A percentile compares a stretch with the other conserved stretches of the same genome.
These are phyloP conservation scores for Polylopha cassiicola DNA, from an alignment of 2,888 invertebrate species.

Conservation along the genomic window DNA sequence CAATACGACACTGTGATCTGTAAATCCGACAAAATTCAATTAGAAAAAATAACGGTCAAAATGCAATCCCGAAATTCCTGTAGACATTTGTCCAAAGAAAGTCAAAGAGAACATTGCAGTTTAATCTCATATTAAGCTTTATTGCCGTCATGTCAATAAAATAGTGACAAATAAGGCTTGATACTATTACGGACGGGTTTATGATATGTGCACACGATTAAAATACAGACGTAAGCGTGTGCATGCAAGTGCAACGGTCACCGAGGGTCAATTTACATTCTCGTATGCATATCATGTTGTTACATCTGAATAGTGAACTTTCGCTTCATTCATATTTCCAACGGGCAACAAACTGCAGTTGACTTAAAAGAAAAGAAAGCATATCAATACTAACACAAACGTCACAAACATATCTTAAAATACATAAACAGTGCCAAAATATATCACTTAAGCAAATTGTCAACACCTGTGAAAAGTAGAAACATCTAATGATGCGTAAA, in stretches of 20 bases:
- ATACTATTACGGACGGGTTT: conserved; percentile 47
- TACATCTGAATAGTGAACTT: conserved; percentile 50
- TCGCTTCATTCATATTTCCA: conserved; percentile 42
- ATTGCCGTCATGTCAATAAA: conserved; percentile 2
- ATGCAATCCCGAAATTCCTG: conserved; percentile 35
- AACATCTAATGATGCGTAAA: conserved; percentile 27
- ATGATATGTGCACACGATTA: conserved; percentile 51
- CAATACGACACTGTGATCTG: conserved; percentile 90
- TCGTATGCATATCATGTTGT: conserved; percentile 53
- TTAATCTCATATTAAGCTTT: conserved; percentile 6
- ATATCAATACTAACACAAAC: conserved; percentile 14
- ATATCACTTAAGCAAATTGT: conserved; percentile 28
- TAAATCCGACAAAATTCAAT: conserved; percentile 35
- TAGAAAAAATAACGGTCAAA: conserved; percentile 12
- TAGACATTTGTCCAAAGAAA: conserved; percentile 28
- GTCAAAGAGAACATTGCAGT: conserved; percentile 18
- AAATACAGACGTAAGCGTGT: conserved; percentile 64
- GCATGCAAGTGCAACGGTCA: conserved; percentile 67
- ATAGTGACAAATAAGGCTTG: conserved; percentile 13
- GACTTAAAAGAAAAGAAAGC: conserved; percentile 46
- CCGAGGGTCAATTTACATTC: conserved; percentile 52
- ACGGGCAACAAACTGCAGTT: conserved; percentile 68
- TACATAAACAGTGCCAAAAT: conserved; percentile 40
- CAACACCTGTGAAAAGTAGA: conserved; percentile 26
- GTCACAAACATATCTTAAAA: no score